Evolutionary conservation across 2,888 invertebrate genomes (phyloP), one percentile per base, ranked within the genome.

Genomic region (Nemoura dubitans): DNA sequence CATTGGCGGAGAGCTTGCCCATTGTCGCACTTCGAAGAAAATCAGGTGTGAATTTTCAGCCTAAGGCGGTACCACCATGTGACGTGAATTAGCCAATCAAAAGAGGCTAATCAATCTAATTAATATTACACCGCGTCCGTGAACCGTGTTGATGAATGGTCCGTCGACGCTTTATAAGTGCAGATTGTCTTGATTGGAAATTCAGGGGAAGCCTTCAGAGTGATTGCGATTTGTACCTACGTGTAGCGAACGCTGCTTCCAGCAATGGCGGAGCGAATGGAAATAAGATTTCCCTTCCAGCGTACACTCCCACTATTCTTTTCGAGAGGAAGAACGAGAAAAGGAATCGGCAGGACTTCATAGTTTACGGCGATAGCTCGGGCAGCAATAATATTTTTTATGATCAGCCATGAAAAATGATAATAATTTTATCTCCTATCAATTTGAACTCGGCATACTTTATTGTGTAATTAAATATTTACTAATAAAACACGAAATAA

Each of bases 51-150:
- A 26, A 27, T 29, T 87, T 30, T 26, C 76, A 42, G 28, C 36
- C 30, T 25, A 83, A 85, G 87, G 87, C 82, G 87, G 87, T 87
- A 85, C 87, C 87, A 85, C 76, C 85, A 76, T 81, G 76, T 28
- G 76, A 85, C 76, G 25, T 30, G 76, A 42, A 83, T 30, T 42
- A 29, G 85, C 87, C 87, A 85, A 87, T 87, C 87, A 85, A 81
- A 28, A 80, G 25, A 82, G 30, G 78, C 28, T 78, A 26, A 78
- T 78, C 78, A 78, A 78, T 78, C 78, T 78, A 78, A 78, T 78
- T 78, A 78, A 78, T 78, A 78, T 78, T 26, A 59, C 59, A 59
- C 59, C 59, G 59, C 59, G 21, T 21, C 59, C n/a, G n/a, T n/a
- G n/a, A n/a, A n/a, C n/a, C n/a, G n/a, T n/a, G 59, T 59, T 59